phyloP scores from a whole-genome alignment of 2,888 invertebrate species.

The Drosophila acutilabella region DNA sequence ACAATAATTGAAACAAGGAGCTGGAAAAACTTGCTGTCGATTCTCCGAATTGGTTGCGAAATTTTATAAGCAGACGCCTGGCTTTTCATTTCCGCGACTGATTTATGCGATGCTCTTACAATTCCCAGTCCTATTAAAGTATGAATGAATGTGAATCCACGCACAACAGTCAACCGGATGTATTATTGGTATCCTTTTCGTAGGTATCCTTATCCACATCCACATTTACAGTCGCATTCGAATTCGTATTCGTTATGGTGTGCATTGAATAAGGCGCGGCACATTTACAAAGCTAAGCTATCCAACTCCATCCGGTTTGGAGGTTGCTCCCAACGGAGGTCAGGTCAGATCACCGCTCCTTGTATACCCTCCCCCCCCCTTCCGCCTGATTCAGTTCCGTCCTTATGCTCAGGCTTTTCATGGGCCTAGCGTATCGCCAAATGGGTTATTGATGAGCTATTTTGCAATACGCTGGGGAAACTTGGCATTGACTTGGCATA shows the following conservation, averaged over 20 bases:
- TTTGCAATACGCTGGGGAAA: conserved; percentile 61
- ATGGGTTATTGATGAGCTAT: conserved; percentile 79
- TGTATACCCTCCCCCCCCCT: not conserved
- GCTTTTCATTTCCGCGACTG: conserved; percentile 51
- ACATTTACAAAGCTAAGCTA: conserved; percentile 36
- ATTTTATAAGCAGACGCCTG: conserved; percentile 46
- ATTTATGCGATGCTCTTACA: conserved; percentile 53
- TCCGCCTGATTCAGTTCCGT: not conserved
- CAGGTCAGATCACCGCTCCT: conserved; percentile 19
- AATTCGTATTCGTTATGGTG: conserved; percentile 1
- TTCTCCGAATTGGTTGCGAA: conserved; percentile 47
- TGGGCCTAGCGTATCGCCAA: conserved; percentile 65
- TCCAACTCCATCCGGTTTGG: conserved; percentile 24
- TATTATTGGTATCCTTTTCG: conserved; percentile 31
- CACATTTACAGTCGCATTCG: conserved; percentile 14
- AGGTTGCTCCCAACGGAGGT: conserved; percentile 41
- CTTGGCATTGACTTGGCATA: conserved; percentile 58
- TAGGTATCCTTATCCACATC: conserved; percentile 20
- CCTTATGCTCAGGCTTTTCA: conserved; percentile 35
- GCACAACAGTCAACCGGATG: conserved; percentile 30
- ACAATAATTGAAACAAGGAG: conserved; percentile 66
- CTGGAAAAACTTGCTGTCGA: conserved; percentile 36
- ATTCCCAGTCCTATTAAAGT: conserved; percentile 61
- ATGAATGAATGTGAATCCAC: conserved; percentile 58
- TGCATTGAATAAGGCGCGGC: conserved; percentile 4